These are phyloP conservation scores for Moxostoma hubbsi DNA, from an alignment of 2,797 vertebrate genomes.

Conservation along the genomic window DNA sequence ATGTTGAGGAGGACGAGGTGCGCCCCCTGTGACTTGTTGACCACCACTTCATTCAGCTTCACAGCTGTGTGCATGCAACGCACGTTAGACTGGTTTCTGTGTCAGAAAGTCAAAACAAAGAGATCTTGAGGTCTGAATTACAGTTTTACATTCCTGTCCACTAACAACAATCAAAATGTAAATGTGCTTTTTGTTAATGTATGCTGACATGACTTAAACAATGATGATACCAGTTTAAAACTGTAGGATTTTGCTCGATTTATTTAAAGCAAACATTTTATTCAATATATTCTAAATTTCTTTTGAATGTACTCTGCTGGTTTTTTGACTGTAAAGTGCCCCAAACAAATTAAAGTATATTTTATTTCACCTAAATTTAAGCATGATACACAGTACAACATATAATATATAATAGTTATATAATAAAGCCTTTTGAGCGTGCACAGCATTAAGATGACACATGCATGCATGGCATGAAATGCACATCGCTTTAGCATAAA, in stretches of 20 bases:
- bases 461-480: constrained; percentile 41
- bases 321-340: too few species aligned
- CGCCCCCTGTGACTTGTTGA: constrained; percentile 91
- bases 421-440: constrained; percentile 33
- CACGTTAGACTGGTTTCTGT: constrained; percentile 93
- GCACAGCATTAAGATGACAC: constrained; percentile 46
- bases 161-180: too few species aligned
- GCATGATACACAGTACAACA: not conserved
- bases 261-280: too few species aligned
- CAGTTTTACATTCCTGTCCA: too few species aligned
- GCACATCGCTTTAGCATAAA: constrained; percentile 48
- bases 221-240: too few species aligned
- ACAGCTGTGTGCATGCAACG: constrained; percentile 89
- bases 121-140: too few species aligned
- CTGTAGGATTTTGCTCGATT: too few species aligned
- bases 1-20: constrained; percentile 96
- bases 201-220: too few species aligned
- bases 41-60: constrained; percentile 86
- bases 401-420: not conserved
- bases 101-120: not conserved
- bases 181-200: too few species aligned
- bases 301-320: too few species aligned
- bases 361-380: not conserved
- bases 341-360: too few species aligned
- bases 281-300: too few species aligned